A percentile compares a stretch with the other conserved stretches of the same genome.
Evolutionary conservation across 2,113 vertebrate genomes (phyloP).

Genomic region (Sardina pilchardus): DNA sequence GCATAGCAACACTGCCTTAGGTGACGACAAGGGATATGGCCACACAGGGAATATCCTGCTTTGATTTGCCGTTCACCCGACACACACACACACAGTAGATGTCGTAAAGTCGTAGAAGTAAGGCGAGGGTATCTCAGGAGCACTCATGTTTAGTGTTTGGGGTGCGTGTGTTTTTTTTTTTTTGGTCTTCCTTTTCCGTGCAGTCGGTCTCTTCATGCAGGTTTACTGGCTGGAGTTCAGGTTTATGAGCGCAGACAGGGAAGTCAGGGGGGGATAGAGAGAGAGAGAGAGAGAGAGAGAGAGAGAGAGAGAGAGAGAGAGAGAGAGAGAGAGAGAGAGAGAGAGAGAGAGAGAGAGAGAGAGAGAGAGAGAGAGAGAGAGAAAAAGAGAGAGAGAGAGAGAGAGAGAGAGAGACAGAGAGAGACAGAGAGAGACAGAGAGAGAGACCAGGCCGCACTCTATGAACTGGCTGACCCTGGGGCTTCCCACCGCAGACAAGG

Average conservation of each 20-base stretch:
- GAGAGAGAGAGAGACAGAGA: background rate
- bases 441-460: constrained; percentile 32
- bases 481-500: background rate
- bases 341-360: constrained; percentile 16
- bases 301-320: background rate
- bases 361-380: background rate
- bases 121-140: background rate
- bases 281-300: background rate
- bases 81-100: background rate
- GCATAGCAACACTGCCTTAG: background rate
- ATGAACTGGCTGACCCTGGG: background rate
- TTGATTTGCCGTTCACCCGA: too few species aligned
- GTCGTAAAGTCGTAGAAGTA: too few species aligned
- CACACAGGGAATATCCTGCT: background rate
- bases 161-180: too few species aligned
- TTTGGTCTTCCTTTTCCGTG: background rate
- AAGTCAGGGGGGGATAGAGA: background rate
- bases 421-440: background rate
- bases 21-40: background rate
- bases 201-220: background rate
- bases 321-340: background rate
- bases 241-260: background rate
- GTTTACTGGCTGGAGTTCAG: background rate
- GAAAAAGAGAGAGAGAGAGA: background rate
- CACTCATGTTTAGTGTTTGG: background rate